Conservation (phyloP, 1,140 invertebrate species). For the Drosophila erecta region DNA sequence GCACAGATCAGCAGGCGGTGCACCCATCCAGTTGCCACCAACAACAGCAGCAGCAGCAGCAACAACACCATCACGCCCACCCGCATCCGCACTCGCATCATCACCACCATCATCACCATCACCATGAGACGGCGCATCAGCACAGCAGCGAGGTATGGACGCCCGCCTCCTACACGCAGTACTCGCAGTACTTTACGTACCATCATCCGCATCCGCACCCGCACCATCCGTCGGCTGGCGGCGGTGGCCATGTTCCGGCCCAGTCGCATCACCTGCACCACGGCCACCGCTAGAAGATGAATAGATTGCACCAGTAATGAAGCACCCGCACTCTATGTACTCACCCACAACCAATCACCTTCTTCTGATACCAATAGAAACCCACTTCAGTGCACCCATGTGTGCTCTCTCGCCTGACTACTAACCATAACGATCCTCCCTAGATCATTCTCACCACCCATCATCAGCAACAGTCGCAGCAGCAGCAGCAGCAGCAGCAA, state of each 20-base stretch:
- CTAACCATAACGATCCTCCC: conserved; percentile 69
- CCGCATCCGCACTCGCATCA: conserved; percentile 59
- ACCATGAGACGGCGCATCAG: conserved; percentile 45
- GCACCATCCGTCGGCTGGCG: conserved; percentile 61
- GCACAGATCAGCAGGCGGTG: conserved; percentile 48
- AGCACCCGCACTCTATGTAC: conserved; percentile 44
- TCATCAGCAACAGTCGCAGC: conserved; percentile 64
- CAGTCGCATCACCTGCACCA: conserved; percentile 70
- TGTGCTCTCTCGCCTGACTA: conserved; percentile 49
- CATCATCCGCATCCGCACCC: conserved; percentile 73
- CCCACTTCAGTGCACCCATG: conserved; percentile 15
- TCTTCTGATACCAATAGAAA: conserved; percentile 22
- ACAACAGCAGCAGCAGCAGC: conserved; percentile 55
- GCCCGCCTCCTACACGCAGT: conserved; percentile 84
- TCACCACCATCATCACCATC: conserved; percentile 47
- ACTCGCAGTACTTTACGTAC: conserved; percentile 84
- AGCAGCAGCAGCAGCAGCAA: conserved; percentile 55
- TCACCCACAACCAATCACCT: conserved; percentile 37
- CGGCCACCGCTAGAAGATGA: conserved; percentile 70
- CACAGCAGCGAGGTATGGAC: conserved; percentile 84
- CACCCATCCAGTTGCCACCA: conserved; percentile 58
- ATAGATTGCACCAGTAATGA: conserved; percentile 60
- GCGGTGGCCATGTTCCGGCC: conserved; percentile 47
- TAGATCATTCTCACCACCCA: conserved; percentile 74
- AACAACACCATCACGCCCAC: conserved; percentile 54